Evolutionary conservation across 2,797 vertebrate species (phyloP), one percentile per base, ranked within the genome.

Genomic region (Danio kyathit): DNA sequence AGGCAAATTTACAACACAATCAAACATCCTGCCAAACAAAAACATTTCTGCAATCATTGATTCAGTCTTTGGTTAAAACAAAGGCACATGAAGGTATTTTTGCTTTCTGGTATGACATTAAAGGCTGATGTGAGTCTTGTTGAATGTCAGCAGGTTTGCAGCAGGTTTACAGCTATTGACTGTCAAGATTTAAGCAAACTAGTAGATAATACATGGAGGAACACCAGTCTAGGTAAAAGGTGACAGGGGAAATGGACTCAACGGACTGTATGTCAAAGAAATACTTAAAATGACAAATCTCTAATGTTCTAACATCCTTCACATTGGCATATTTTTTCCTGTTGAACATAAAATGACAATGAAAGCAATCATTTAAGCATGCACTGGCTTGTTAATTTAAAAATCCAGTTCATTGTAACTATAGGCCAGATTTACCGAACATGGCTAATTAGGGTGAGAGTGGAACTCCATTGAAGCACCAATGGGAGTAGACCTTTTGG

Each of bases 1-100:
- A 81, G 51, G 78, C 77, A 83, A 81, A 83, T 78, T 65, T 83
- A 86, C 82, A 86, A 44, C 82, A 80, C 83, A 83, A 80, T 82
- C 77, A 74, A 82, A 71, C 64, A 72, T 79, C 48, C 74, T 63
- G 10, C 11, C 8, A 43, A 21, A 49, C 6, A 6, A 17, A 70
- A 70, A 63, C 56, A 54, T 63, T 82, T 82, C 46, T 76, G 19
- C 12, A 44, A 74, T 64, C 11, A 61, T 5, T 17, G 11, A 54
- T 56, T 70, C 21, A 40, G 52, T 84, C 74, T 83, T 81, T 85
- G 83, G 79, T 65, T 72, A 41, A 61, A 84, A 80, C 40, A 75
- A 74, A 83, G 85, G 81, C 83, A 85, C 86, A 59, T 13, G 0
- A 84, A 43, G 48, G 65, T 78, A 56, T 46, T 66, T 84, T 81